Percentiles rank a stretch among this genome's conserved stretches.
These are phyloP conservation scores for Aptenodytes patagonicus DNA, from an alignment of 2,113 vertebrate genomes.

Conservation along the genomic window DNA sequence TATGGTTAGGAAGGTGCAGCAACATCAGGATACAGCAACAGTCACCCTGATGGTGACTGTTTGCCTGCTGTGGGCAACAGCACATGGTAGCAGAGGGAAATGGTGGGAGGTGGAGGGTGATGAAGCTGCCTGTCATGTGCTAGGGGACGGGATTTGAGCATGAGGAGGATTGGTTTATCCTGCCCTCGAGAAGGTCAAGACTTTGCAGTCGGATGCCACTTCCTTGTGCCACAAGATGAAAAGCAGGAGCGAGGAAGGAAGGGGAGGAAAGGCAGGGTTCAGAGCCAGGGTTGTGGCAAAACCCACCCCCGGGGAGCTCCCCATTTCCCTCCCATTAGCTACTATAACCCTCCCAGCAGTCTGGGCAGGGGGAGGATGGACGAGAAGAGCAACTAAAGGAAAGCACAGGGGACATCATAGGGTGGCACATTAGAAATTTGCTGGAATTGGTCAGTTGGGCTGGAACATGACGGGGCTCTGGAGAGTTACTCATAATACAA, in stretches of 20 bases:
- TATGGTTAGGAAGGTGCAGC: neutral
- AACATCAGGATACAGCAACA: neutral
- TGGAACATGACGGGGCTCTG: neutral
- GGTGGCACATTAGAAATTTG: neutral
- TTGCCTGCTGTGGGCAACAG: neutral
- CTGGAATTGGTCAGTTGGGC: neutral
- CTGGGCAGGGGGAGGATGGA: neutral
- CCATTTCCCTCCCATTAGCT: neutral
- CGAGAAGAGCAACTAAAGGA: neutral
- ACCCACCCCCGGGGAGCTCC: accelerated
- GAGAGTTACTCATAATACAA: slow-evolving; percentile 28
- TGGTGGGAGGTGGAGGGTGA: neutral
- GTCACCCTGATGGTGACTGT: neutral
- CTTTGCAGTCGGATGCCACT: neutral
- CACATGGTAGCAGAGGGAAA: neutral
- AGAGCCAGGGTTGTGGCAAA: neutral
- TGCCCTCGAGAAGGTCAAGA: neutral
- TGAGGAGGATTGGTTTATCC: neutral
- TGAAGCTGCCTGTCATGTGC: neutral
- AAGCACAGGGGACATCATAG: neutral
- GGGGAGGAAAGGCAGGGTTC: neutral
- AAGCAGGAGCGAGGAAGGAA: neutral
- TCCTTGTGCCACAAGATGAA: neutral
- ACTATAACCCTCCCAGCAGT: neutral
- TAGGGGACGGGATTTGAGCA: accelerated